Conservation (phyloP, 2,113 vertebrate species). For the Ivindomyrus marchei region DNA sequence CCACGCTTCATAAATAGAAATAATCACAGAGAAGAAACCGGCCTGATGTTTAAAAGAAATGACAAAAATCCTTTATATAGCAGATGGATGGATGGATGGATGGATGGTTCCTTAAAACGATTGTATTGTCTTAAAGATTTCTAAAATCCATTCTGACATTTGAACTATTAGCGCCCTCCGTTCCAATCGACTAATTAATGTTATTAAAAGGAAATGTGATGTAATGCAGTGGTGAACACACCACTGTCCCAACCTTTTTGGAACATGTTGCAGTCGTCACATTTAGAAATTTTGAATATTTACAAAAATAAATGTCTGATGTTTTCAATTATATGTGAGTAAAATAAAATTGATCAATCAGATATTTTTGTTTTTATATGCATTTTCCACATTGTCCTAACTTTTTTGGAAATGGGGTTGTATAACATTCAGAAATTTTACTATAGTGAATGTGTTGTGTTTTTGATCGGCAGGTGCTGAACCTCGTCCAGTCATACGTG, state of each 20-base stretch:
- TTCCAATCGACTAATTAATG: background rate
- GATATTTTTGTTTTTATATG: background rate
- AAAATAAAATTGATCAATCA: background rate
- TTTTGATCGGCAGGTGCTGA: conserved; percentile 68
- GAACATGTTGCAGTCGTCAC: background rate
- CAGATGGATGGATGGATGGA: background rate
- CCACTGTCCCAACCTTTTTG: background rate
- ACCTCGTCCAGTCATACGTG: conserved; percentile 90
- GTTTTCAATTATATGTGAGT: background rate
- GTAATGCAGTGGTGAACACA: background rate
- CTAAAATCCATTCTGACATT: background rate
- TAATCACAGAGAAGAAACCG: background rate
- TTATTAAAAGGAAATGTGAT: background rate
- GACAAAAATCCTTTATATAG: background rate
- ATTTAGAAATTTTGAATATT: background rate
- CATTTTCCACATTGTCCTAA: background rate
- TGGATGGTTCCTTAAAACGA: background rate
- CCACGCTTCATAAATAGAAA: background rate
- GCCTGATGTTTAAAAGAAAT: background rate
- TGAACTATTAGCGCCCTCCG: background rate
- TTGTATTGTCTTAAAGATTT: background rate
- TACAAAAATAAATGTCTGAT: background rate
- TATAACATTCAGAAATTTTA: background rate
- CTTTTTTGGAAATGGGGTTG: background rate
- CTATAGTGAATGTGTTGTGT: background rate